These are phyloP conservation scores for Timandra comae DNA, from an alignment of 2,888 invertebrate genomes.

Conservation along the genomic window DNA sequence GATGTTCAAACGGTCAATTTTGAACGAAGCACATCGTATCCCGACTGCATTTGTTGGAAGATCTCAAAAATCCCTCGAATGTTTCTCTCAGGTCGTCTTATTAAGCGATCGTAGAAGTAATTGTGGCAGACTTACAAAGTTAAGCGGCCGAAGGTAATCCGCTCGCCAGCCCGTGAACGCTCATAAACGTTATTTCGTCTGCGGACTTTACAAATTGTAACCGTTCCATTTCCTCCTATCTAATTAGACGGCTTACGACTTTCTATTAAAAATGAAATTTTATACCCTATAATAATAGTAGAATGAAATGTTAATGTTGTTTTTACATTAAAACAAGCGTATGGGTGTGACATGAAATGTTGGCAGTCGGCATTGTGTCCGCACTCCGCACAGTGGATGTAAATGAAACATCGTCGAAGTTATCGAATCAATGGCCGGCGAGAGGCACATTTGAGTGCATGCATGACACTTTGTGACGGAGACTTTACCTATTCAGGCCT, in stretches of 20 bases:
- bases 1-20: not conserved
- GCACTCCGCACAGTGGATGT: too few species aligned
- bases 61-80: conserved; percentile 59
- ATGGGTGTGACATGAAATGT: too few species aligned
- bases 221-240: conserved; percentile 32
- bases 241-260: conserved; percentile 29
- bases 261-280: not conserved
- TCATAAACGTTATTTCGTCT: conserved; percentile 74
- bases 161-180: conserved; percentile 43
- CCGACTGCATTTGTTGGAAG: conserved; percentile 30
- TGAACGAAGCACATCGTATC: conserved; percentile 2
- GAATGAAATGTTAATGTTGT: too few species aligned
- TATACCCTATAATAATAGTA: too few species aligned
- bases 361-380: too few species aligned
- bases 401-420: conserved; percentile 28
- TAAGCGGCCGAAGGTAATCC: conserved; percentile 63
- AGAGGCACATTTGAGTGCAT: conserved; percentile 37
- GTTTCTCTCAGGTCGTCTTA: conserved; percentile 53
- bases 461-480: conserved; percentile 34
- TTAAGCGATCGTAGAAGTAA: conserved; percentile 63
- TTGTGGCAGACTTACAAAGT: conserved; percentile 71
- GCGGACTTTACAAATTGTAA: conserved; percentile 68
- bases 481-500: conserved; percentile 49
- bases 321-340: too few species aligned
- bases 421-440: conserved; percentile 37